phyloP scores from a whole-genome alignment of 2,888 invertebrate species.

The Pristionchus arcanus region DNA sequence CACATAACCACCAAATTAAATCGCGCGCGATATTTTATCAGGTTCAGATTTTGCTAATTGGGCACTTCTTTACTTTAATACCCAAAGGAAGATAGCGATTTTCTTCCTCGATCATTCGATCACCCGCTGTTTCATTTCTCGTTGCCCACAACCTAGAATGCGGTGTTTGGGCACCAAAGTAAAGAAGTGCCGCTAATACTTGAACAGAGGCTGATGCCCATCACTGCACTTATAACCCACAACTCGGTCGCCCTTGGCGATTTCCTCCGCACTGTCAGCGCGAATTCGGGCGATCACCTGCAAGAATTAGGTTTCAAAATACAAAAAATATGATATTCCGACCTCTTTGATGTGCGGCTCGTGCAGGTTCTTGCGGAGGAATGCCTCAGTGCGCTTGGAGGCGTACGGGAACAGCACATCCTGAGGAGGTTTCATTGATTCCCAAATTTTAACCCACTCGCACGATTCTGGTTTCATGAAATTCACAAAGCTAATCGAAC shows the following conservation, averaged over 20 bases:
- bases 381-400: background rate
- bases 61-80: no score
- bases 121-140: no score
- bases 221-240: background rate
- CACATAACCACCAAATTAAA: no score
- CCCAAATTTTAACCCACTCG: background rate
- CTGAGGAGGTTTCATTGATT: background rate
- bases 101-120: no score
- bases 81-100: no score
- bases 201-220: background rate
- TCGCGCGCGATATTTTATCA: no score
- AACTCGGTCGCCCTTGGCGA: background rate
- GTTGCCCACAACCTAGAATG: no score
- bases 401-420: slow-evolving; percentile 55
- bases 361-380: background rate
- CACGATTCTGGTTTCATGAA: no score
- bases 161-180: no score
- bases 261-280: background rate
- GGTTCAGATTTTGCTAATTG: no score
- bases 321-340: background rate
- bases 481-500: no score
- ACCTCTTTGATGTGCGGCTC: slow-evolving; percentile 21
- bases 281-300: slow-evolving; percentile 41
- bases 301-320: background rate
- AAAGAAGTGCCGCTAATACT: no score